These are phyloP conservation scores for Pollenia labialis DNA, from an alignment of 2,888 invertebrate species.

Conservation along the genomic window DNA sequence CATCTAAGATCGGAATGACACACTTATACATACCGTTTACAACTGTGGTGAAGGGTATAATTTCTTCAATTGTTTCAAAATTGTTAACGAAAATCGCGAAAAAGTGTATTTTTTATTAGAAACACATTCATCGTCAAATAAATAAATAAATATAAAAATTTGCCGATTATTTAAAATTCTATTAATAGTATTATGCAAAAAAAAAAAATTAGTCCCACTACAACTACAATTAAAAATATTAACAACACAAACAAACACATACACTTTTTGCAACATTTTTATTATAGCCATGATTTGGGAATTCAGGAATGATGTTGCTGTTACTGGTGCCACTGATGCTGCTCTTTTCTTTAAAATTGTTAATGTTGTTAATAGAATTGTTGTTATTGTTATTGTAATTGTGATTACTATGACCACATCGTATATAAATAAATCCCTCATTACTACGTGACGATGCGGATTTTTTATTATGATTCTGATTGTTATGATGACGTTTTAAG, in stretches of 20 bases:
- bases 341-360: slow-evolving; percentile 16
- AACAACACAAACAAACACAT: slow-evolving; percentile 58
- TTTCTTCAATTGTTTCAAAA: too few species aligned
- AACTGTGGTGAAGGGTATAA: too few species aligned
- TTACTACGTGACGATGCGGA: slow-evolving; percentile 76
- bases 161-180: too few species aligned
- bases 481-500: slow-evolving; percentile 73
- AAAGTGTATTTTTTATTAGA: too few species aligned
- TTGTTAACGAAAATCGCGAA: too few species aligned
- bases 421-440: slow-evolving; percentile 77
- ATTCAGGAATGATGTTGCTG: slow-evolving; percentile 43
- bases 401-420: slow-evolving; percentile 70
- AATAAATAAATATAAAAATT: too few species aligned
- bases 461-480: slow-evolving; percentile 71
- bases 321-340: not conserved
- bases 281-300: slow-evolving; percentile 52
- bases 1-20: too few species aligned
- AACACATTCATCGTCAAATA: not conserved
- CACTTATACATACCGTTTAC: too few species aligned
- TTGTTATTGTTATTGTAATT: slow-evolving; percentile 35
- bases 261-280: slow-evolving; percentile 68
- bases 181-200: too few species aligned
- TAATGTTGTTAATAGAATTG: slow-evolving; percentile 44
- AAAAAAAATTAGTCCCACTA: not conserved
- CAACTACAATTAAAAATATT: not conserved